Conservation (phyloP, 2,888 invertebrate genomes). For the Drosophila merina region DNA sequence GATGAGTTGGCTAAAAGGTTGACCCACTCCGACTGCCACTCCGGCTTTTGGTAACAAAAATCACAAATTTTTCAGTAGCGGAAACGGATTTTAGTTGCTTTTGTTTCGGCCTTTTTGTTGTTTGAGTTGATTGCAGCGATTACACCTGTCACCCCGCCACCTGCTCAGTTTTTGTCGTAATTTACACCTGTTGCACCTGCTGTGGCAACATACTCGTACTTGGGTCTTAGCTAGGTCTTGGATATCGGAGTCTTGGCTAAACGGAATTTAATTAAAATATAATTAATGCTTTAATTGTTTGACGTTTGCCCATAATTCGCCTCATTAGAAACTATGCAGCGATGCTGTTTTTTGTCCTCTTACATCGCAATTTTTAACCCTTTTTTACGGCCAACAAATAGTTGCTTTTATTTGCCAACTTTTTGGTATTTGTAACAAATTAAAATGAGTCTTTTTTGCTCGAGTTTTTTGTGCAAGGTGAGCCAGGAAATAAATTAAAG, state of each 20-base stretch:
- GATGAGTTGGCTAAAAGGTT: constrained; percentile 26
- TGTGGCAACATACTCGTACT: constrained; percentile 38
- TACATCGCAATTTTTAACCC: background rate
- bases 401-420: constrained; percentile 26
- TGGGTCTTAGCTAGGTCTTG: constrained; percentile 15
- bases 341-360: constrained; percentile 22
- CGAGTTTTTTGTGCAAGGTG: constrained; percentile 16
- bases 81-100: constrained; percentile 38
- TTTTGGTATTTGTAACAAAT: constrained; percentile 49
- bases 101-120: constrained; percentile 17
- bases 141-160: constrained; percentile 53
- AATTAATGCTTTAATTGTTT: constrained; percentile 79
- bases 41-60: constrained; percentile 16
- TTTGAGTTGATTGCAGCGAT: constrained; percentile 64
- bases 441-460: constrained; percentile 43
- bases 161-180: constrained; percentile 47
- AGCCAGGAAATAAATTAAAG: constrained; percentile 59
- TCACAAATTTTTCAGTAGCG: constrained; percentile 58
- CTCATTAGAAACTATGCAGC: constrained; percentile 70
- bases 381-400: constrained; percentile 2
- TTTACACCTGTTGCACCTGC: constrained; percentile 75
- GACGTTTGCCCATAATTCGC: constrained; percentile 72
- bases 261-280: constrained; percentile 80
- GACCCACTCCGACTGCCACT: constrained; percentile 34
- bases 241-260: constrained; percentile 60